Base-by-base conservation (phyloP, 2,797 vertebrate genomes). In the Oophaga sylvatica region DNA sequence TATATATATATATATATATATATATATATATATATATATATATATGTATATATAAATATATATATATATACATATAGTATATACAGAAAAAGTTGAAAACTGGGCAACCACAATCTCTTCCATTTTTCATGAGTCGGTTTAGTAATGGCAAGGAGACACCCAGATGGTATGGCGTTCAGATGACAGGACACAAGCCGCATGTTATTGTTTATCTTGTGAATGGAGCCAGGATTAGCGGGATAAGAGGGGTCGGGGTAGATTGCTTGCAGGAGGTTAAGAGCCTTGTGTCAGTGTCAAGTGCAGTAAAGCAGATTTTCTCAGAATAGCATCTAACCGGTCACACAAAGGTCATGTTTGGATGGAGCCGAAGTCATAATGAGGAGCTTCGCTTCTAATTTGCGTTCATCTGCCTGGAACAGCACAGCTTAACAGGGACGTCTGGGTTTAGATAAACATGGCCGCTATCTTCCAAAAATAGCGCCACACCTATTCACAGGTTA, bases 261-360 rank as follows among this genome's bases (percentile, higher is more conserved):
- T 7, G 11, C 57, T 31, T 35, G 59, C 13, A 15, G 13, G 29
- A 45, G 35, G 31, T 65, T 65, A 81, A 81, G 80, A 81, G 41
- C 80, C 60, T 81, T 81, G 79, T n/a, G 78, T 41, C 17, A 20
- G 29, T 45, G 41, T 81, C 63, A 26, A 62, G 62, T 65, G 35
- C 80, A 81, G 60, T 67, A 81, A 81, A 81, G 80, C 80, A 81
- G 80, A 81, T 81, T 81, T 41, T 81, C 60, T 29, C 60, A 16
- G 79, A 80, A 80, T 80, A 48, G 41, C 9, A 10, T 26, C 12
- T 81, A 81, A 48, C 80, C 45, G 67, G 80, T 81, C 80, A 81
- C 62, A 81, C 22, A 81, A 81, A 41, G 80, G 80, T 81, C 80
- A 67, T 45, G 35, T 63, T 65, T 63, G 59, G 79, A 80, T 20